Conservation (phyloP, 2,888 invertebrate species). For the Agrochola lota region DNA sequence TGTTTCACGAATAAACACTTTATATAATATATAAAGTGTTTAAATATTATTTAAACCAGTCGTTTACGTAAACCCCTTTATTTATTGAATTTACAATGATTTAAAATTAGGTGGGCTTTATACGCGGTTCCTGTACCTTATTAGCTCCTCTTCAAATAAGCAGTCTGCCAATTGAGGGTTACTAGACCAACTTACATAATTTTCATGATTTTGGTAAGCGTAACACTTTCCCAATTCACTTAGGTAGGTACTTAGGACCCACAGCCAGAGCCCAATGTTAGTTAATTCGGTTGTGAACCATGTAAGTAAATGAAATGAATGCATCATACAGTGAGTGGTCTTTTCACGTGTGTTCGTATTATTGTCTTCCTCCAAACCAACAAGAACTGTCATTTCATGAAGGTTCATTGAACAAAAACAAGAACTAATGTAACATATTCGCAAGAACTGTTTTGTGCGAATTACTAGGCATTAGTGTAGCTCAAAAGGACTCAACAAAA, state of each 20-base stretch:
- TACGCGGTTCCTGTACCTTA: too few relatives aligned
- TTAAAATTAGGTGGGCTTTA: too few relatives aligned
- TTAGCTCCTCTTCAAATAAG: not conserved
- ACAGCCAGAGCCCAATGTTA: not conserved
- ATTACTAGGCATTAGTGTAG: conserved; percentile 26
- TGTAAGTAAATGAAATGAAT: not conserved
- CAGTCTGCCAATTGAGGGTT: not conserved
- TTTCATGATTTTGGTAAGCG: not conserved
- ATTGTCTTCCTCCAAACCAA: not conserved
- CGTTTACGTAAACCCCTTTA: too few relatives aligned
- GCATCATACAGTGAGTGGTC: too few relatives aligned
- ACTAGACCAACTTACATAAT: not conserved
- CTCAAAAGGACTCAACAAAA: conserved; percentile 32
- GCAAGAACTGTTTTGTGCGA: conserved; percentile 25
- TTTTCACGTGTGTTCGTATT: not conserved
- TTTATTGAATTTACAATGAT: too few relatives aligned
- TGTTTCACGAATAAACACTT: too few relatives aligned
- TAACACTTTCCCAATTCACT: too few relatives aligned
- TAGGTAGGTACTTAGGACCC: not conserved
- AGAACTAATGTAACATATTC: conserved; percentile 11
- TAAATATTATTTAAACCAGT: too few relatives aligned
- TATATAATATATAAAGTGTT: too few relatives aligned
- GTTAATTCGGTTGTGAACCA: not conserved
- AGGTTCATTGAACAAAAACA: conserved; percentile 14
- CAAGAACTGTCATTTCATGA: conserved; percentile 2